Evolutionary conservation across 2,113 vertebrate species (phyloP).

Genomic region (Varanus salvator): DNA sequence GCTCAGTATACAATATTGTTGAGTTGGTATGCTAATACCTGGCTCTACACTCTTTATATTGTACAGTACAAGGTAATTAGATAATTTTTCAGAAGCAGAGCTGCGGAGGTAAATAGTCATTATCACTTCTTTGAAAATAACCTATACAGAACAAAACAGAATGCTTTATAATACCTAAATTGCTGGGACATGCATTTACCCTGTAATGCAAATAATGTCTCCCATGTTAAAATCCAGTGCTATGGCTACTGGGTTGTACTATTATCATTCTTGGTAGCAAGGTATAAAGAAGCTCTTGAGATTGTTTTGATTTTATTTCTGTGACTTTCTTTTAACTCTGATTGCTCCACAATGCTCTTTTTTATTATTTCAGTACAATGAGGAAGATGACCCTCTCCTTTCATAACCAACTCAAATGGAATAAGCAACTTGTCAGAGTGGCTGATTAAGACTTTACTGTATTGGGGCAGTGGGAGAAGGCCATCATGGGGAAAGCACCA

Average conservation of each 20-base stretch:
- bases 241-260: background rate
- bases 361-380: background rate
- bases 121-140: too few relatives aligned
- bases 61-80: background rate
- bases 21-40: background rate
- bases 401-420: background rate
- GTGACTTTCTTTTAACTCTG: background rate
- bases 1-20: background rate
- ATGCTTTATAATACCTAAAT: background rate
- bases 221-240: background rate
- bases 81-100: background rate
- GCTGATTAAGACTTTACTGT: too few relatives aligned
- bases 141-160: too few relatives aligned
- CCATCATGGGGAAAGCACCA: background rate
- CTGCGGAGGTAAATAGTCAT: background rate
- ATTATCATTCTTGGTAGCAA: background rate
- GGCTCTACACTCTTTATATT: background rate
- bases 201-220: background rate
- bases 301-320: background rate
- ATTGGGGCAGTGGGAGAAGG: too few relatives aligned
- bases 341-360: background rate
- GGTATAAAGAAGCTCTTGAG: background rate
- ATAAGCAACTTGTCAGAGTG: background rate
- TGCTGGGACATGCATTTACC: background rate
- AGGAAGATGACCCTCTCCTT: background rate